Conservation (phyloP, 2,888 invertebrate species). For the Selenia dentaria region DNA sequence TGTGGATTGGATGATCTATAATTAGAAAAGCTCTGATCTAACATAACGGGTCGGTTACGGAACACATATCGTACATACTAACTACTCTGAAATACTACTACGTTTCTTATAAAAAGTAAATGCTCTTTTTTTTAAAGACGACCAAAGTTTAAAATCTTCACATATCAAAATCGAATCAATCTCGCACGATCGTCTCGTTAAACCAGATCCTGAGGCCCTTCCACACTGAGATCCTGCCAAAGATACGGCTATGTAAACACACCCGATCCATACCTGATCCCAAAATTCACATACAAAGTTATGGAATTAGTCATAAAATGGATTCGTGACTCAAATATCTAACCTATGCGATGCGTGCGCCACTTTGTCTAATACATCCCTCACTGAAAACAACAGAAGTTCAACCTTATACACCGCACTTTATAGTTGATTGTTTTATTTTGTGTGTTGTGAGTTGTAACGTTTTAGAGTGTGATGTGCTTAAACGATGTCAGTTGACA, state of each 20-base stretch:
- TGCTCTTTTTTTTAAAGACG: no score
- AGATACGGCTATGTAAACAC: constrained; percentile 76
- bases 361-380: constrained; percentile 32
- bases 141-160: no score
- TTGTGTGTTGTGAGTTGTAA: constrained; percentile 15
- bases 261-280: constrained; percentile 71
- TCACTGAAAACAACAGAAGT: constrained; percentile 17
- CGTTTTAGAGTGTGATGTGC: constrained; percentile 28
- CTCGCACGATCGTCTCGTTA: constrained; percentile 56
- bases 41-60: no score
- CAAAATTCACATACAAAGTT: constrained; percentile 83
- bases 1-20: no score
- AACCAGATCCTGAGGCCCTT: constrained; percentile 66
- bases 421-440: constrained; percentile 30
- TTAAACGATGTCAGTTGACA: constrained; percentile 76
- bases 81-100: no score
- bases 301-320: constrained; percentile 85
- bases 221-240: constrained; percentile 55
- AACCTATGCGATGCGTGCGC: constrained; percentile 65
- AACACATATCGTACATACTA: no score
- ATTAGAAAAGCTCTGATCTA: no score
- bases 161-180: constrained; percentile 44
- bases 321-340: constrained; percentile 83
- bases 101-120: no score
- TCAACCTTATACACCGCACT: fast-evolving